Base-by-base conservation (phyloP, 2,797 vertebrate genomes). In the Hypotaenidia philippensis region DNA sequence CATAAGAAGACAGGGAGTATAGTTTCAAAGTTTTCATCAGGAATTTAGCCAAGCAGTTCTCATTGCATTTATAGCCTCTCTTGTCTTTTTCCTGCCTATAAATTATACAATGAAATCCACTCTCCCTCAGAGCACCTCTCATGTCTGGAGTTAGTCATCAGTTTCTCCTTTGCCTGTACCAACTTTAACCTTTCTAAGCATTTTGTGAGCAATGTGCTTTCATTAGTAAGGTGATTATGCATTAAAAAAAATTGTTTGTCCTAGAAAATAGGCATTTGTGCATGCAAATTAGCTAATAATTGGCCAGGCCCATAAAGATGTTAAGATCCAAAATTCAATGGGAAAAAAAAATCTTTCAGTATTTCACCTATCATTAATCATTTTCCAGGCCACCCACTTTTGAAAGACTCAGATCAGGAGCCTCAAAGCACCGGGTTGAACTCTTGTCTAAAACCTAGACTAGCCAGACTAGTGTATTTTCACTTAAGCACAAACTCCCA, bases 11-110 rank as follows among this genome's bases (percentile, higher is more conserved):
- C 6, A 29, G 53, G 34, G 68, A 88, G 29, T 31, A 65, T 68
- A 66, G 72, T 93, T 94, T 71, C 55, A 80, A 94, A 90, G 83
- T 90, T 93, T 83, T 91, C 66, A 81, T n/a, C 40, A 68, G 78
- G 52, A 89, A 93, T 59, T 82, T 44, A 74, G 63, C 92, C 66
- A 79, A 70, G 66, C 9, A 72, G 4, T 56, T 94, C 61, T 78
- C 63, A 68, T 14, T 68, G 71, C 23, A 80, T 89, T 94, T 94
- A 90, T 66, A 89, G 65, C 21, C 9, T 74, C 55, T 87, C 60
- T 82, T 69, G 94, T 94, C n/a, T 59, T 83, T 93, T 94, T 52
- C 11, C 63, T 93, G 32, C 36, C 83, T 11, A 83, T 82, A 83
- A 94, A 91, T 90, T 83, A 89, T 29, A 77, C 29, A 65, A 32